phyloP scores from a whole-genome alignment of 2,113 vertebrate species.

The Petroica traversi region DNA sequence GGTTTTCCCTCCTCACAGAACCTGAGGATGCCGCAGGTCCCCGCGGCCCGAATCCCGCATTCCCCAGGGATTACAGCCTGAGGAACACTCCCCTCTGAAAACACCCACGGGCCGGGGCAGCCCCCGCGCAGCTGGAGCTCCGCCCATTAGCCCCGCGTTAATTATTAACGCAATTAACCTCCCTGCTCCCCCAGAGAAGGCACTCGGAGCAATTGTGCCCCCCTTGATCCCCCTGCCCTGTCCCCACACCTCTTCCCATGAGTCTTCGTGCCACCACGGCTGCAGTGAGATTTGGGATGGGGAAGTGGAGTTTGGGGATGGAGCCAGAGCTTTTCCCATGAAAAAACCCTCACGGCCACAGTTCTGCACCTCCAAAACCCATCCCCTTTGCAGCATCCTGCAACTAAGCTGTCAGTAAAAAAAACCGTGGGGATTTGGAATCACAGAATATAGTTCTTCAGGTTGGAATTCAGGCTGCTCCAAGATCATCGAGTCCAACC shows the following conservation, averaged over 20 bases:
- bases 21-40: background rate
- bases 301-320: background rate
- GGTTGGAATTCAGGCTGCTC: background rate
- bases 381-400: background rate
- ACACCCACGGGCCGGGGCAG: background rate
- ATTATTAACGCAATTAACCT: background rate
- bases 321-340: fast-evolving
- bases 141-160: background rate
- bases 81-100: background rate
- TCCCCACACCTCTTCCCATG: background rate
- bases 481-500: fast-evolving
- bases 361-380: background rate
- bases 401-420: background rate
- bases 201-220: fast-evolving
- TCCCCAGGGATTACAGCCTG: fast-evolving
- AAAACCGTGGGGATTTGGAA: background rate
- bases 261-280: fast-evolving
- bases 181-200: background rate
- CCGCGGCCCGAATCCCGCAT: background rate
- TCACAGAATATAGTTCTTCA: background rate
- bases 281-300: background rate
- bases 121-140: background rate
- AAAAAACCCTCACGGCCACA: fast-evolving
- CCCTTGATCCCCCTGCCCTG: too few relatives aligned
- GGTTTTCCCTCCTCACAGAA: background rate